Evolutionary conservation across 2,888 invertebrate species (phyloP).

Genomic region (Stegana nigrithorax): DNA sequence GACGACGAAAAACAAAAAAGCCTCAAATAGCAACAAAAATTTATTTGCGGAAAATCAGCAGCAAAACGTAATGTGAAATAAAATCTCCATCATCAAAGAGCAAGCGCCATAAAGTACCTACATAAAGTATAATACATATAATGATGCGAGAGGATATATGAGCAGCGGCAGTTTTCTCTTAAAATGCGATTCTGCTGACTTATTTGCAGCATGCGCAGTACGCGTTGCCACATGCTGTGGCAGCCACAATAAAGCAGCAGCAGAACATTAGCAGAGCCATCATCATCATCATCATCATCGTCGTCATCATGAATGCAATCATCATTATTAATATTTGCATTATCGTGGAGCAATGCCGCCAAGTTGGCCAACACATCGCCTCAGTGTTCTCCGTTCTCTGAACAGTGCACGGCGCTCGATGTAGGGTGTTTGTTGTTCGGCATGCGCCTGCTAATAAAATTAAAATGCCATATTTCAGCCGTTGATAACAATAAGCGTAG

Average conservation of each 20-base stretch:
- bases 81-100: too few species aligned
- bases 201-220: conserved; percentile 12
- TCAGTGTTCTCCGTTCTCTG: too few species aligned
- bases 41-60: too few species aligned
- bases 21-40: conserved; percentile 20
- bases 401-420: too few species aligned
- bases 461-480: conserved; percentile 63
- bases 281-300: conserved; percentile 28
- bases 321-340: conserved; percentile 16
- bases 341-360: too few species aligned
- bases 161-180: not conserved
- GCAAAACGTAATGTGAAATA: not conserved
- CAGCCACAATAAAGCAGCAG: conserved; percentile 37
- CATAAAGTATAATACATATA: too few species aligned
- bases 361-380: too few species aligned
- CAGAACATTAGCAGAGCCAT: conserved; percentile 23
- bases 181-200: not conserved
- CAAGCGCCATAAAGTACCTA: too few species aligned
- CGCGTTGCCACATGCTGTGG: not conserved
- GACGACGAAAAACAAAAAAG: not conserved
- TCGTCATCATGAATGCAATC: conserved; percentile 27
- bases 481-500: conserved; percentile 63
- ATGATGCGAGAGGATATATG: too few species aligned
- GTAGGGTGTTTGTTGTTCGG: too few species aligned
- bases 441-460: conserved; percentile 51